These are phyloP conservation scores for Desmodus rotundus DNA, from an alignment of 2,113 vertebrate species.

Conservation along the genomic window DNA sequence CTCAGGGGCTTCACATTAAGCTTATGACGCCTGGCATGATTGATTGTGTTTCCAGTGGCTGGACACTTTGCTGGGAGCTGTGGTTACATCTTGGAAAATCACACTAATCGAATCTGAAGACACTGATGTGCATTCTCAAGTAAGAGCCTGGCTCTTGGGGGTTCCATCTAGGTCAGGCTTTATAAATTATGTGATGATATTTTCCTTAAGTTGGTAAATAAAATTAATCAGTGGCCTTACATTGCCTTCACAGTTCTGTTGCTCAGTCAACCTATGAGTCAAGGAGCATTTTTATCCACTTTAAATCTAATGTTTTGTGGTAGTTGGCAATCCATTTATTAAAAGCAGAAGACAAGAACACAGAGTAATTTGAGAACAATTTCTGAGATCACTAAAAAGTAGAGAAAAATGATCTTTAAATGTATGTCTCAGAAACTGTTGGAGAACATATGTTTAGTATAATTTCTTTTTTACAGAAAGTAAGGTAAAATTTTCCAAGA, in stretches of 20 bases:
- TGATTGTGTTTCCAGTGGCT: slow-evolving; percentile 57
- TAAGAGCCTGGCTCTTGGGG: slow-evolving; percentile 48
- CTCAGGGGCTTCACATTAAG: slow-evolving; percentile 9
- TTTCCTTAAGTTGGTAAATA: slow-evolving; percentile 62
- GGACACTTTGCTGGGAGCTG: slow-evolving; percentile 54
- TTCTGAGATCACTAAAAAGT: slow-evolving; percentile 43
- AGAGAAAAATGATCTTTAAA: slow-evolving; percentile 45
- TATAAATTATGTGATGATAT: slow-evolving; percentile 63
- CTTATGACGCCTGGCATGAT: slow-evolving; percentile 40
- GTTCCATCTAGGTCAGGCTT: slow-evolving; percentile 59
- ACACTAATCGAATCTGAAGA: slow-evolving; percentile 65
- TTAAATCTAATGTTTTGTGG: slow-evolving; percentile 65
- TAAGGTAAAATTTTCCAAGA: slow-evolving; percentile 10
- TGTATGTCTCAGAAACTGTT: slow-evolving; percentile 34
- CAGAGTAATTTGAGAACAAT: slow-evolving; percentile 55
- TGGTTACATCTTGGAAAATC: slow-evolving; percentile 62
- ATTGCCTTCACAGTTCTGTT: slow-evolving; percentile 55
- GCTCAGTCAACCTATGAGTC: slow-evolving; percentile 41
- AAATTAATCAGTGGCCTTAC: slow-evolving; percentile 60
- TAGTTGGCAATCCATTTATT: slow-evolving; percentile 60
- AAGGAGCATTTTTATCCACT: slow-evolving; percentile 46
- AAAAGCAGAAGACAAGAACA: slow-evolving; percentile 37
- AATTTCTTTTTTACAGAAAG: slow-evolving; percentile 33
- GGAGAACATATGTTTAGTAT: neutral
- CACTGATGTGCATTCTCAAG: slow-evolving; percentile 62